phyloP scores from a whole-genome alignment of 1,140 invertebrate genomes.

The Drosophila tani region DNA sequence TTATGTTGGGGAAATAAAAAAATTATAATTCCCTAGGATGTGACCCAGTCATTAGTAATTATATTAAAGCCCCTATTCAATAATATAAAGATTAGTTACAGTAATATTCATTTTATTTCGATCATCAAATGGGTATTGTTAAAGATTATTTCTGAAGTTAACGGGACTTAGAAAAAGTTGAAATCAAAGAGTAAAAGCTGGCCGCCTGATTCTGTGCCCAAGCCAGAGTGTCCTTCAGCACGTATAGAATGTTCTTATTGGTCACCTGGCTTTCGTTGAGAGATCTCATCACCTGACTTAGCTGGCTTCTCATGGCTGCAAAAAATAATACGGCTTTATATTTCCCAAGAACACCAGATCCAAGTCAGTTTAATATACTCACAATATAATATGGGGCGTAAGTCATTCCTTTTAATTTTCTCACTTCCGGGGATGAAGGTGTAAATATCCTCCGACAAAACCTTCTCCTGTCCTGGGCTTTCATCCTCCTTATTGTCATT shows the following conservation, averaged over 20 bases:
- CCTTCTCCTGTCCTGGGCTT: conserved; percentile 86
- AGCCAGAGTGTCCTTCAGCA: neutral
- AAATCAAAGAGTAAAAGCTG: neutral
- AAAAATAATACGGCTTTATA: no score
- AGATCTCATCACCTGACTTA: neutral
- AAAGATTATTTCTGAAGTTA: neutral
- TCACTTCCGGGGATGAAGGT: conserved; percentile 65
- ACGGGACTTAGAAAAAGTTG: neutral
- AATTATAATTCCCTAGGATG: no score
- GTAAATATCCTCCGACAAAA: conserved; percentile 74
- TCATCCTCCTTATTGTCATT: conserved; percentile 86
- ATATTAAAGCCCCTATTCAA: no score
- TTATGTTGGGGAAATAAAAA: no score
- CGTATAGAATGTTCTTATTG: neutral
- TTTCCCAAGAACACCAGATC: no score
- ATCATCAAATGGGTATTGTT: neutral
- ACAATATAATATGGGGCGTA: no score
- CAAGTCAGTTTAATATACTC: no score
- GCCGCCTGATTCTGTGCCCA: neutral
- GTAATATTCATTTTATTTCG: neutral
- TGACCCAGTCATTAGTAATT: no score
- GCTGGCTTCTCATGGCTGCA: neutral
- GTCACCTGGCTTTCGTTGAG: neutral
- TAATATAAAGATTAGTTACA: no score
- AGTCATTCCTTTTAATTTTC: no score